A percentile compares a stretch with the other conserved stretches of the same genome.
Conservation (phyloP, 2,113 vertebrate species). For the Platysternon megacephalum region DNA sequence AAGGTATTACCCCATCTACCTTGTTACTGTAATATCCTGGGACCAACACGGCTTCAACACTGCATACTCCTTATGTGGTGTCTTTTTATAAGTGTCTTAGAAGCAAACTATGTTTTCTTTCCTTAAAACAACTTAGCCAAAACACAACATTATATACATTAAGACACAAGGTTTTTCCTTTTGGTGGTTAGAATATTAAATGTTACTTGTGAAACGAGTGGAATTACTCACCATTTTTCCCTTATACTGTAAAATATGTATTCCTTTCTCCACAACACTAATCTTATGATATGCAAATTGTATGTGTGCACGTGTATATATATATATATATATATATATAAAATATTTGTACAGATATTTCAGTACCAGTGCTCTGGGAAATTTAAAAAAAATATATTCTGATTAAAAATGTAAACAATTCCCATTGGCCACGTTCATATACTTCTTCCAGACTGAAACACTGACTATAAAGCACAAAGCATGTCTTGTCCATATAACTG, state of each 20-base stretch:
- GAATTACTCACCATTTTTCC: not conserved
- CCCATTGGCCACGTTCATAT: not conserved
- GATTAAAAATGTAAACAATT: not conserved
- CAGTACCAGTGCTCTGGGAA: not conserved
- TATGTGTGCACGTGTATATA: not conserved
- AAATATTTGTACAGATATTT: not conserved
- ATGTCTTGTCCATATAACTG: not conserved
- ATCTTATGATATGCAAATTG: not conserved
- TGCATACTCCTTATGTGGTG: not conserved
- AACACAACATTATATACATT: not conserved
- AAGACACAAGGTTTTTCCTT: not conserved
- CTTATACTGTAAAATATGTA: not conserved
- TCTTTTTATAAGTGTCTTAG: not conserved
- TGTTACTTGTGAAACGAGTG: not conserved
- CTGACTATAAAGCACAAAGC: not conserved
- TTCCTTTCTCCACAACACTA: not conserved
- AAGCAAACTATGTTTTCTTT: not conserved
- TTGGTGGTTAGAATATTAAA: not conserved
- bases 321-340: not conserved
- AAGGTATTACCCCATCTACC: not conserved
- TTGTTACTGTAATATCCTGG: not conserved
- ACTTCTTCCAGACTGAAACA: not conserved
- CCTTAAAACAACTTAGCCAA: not conserved
- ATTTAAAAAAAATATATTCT: not conserved
- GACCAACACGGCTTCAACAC: not conserved